Evolutionary conservation across 1,140 invertebrate species (phyloP), one percentile per base, ranked within the genome.

Genomic region (Drosophila santomea): DNA sequence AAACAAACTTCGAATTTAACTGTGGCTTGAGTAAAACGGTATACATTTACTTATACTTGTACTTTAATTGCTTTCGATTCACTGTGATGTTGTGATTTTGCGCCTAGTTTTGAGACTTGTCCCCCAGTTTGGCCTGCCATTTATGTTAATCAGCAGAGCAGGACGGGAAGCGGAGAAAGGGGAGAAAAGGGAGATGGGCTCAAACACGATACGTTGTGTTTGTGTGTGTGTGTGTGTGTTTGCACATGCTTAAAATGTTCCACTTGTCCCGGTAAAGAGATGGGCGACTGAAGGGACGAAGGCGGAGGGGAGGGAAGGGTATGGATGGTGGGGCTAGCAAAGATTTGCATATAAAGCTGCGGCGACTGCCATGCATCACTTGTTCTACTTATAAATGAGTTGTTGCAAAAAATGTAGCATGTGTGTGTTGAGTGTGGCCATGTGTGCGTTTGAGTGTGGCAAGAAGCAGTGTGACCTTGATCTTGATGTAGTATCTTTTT

Each of bases 301-400:
- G 25, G 15, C 23, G 32, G 20, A 11, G 25, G 44, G n/a, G 20
- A 20, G n/a, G 44, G n/a, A 2, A 20, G n/a, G 44, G 6, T 25
- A 17, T 61, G 54, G 15, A 58, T 25, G 47, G 50, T 32, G 12
- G 45, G 35, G 15, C n/a, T 39, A 12, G 6, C 45, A 10, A 41
- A 50, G 59, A 57, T 57, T 71, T 64, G 52, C 52, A 71, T 71
- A 71, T 64, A 44, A 64, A 56, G 60, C 67, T 44, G 67, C 38
- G 61, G 32, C 54, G 55, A 51, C 48, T 51, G 48, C 48, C 48
- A 41, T 55, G 60, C 56, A 68, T 75, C 55, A 60, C 74, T 76
- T 75, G 62, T 76, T 75, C 62, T 61, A 61, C 72, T 68, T 75
- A 75, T 36, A 76, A 75, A 68, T 75, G 72, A 67, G 74, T 17